Evolutionary conservation across 2,888 invertebrate species (phyloP), one percentile per base, ranked within the genome.

Genomic region (Isotomurus palustris): DNA sequence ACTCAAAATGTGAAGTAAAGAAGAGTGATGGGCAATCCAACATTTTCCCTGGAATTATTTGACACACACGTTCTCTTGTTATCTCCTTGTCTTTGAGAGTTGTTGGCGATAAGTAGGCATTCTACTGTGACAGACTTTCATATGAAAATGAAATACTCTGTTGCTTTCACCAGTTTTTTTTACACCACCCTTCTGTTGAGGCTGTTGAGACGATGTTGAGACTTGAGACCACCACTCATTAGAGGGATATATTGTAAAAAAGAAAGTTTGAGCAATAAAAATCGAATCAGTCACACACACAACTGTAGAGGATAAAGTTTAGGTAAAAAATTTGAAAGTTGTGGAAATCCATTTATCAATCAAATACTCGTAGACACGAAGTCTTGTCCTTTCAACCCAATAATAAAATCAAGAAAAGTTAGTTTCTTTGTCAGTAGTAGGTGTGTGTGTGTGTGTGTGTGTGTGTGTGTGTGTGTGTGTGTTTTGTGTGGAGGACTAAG

Each of bases 301-400:
- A n/a, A n/a, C n/a, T n/a, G n/a, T n/a, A n/a, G 35, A 49, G 49
- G 5, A 35, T 21, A 49, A 49, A 35, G 21, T 49, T 49, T 49
- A 35, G 49, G 19, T 12, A 22, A 49, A 35, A 49, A 35, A 35
- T 35, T 35, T 35, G 22, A 47, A 47, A 49, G 8, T 49, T 49
- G 49, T 49, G n/a, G n/a, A n/a, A 49, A 49, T 49, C 49, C 49
- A 49, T 49, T 49, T 49, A 49, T 49, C 49, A 49, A 49, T 49
- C 49, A 49, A 49, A 49, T 35, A 35, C 49, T 49, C 49, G 49
- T 49, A 28, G 25, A 47, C 29, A 47, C n/a, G 19, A 47, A 47
- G 47, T 6, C 49, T 35, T 36, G 35, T 27, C 35, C 49, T 27
- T 49, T 49, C 49, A 49, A 21, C 36, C 49, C 21, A 35, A 21